Evolutionary conservation across 2,888 invertebrate genomes (phyloP).

Genomic region (Ichneumoninae sp.): DNA sequence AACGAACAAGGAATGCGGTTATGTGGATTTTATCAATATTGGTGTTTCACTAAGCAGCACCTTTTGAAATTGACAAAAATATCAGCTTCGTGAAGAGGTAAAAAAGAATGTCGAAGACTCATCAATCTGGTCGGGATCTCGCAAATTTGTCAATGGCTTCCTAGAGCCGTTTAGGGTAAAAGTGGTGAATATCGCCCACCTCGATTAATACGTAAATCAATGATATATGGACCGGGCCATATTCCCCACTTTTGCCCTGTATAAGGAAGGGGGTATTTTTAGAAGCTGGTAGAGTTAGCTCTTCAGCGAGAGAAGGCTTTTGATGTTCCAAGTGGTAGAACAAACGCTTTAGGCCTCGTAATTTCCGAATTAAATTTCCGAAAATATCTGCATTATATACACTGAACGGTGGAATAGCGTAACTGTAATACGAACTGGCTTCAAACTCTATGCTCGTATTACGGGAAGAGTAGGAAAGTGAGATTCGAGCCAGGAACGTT

Average conservation of each 20-base stretch:
- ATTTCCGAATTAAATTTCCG: neutral
- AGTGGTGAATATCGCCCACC: too few species aligned
- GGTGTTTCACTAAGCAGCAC: neutral
- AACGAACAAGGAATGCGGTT: neutral
- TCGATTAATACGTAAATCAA: too few species aligned
- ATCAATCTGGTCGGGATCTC: too few species aligned
- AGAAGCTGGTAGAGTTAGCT: neutral
- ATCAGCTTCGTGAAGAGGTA: too few species aligned
- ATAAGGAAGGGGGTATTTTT: neutral
- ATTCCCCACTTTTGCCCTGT: too few species aligned
- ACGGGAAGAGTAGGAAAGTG: neutral
- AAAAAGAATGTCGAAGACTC: too few species aligned
- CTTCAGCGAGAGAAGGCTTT: neutral
- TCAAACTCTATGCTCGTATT: neutral
- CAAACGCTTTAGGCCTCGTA: neutral
- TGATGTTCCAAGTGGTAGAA: neutral
- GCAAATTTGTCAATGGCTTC: too few species aligned
- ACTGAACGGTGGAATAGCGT: neutral
- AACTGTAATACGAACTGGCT: neutral
- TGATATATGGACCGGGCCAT: too few species aligned
- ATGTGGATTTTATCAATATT: neutral
- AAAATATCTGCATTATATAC: neutral
- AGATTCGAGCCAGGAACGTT: constrained; percentile 10
- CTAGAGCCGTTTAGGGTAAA: neutral
- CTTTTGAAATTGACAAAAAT: neutral